Percentiles rank a stretch among this genome's conserved stretches.
Conservation (phyloP, 1,140 invertebrate species). For the Mactra quadrangularis region DNA sequence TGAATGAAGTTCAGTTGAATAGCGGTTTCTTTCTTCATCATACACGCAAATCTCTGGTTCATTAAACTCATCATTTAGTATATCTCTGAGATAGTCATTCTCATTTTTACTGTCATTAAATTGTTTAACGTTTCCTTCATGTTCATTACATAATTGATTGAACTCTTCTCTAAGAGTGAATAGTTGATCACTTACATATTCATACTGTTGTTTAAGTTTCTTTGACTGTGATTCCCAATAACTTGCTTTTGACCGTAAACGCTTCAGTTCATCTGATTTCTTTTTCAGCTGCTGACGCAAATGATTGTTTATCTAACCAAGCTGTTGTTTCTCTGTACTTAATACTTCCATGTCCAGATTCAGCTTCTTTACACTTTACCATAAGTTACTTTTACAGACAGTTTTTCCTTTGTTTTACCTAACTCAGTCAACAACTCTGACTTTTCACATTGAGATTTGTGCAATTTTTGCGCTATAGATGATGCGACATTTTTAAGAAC, state of each 20-base stretch:
- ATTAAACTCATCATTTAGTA: no score
- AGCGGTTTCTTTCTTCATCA: not conserved
- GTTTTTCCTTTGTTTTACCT: not conserved
- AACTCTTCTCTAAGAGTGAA: not conserved
- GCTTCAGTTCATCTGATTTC: no score
- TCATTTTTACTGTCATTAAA: not conserved
- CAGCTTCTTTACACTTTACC: no score
- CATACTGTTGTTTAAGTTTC: not conserved
- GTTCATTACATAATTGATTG: no score
- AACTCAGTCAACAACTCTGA: not conserved
- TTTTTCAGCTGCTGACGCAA: no score
- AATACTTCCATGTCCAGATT: no score
- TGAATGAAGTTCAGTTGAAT: no score
- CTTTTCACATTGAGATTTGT: not conserved
- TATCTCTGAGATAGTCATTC: not conserved
- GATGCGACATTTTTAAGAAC: not conserved
- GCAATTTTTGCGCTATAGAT: not conserved
- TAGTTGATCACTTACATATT: not conserved
- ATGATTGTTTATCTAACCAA: not conserved
- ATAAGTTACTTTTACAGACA: not conserved
- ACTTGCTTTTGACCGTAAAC: not conserved
- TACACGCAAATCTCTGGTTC: no score
- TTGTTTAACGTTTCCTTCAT: no score
- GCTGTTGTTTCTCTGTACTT: not conserved
- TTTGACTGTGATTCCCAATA: not conserved